phyloP scores from a whole-genome alignment of 2,113 vertebrate species.

The Eupsittula cactorum region DNA sequence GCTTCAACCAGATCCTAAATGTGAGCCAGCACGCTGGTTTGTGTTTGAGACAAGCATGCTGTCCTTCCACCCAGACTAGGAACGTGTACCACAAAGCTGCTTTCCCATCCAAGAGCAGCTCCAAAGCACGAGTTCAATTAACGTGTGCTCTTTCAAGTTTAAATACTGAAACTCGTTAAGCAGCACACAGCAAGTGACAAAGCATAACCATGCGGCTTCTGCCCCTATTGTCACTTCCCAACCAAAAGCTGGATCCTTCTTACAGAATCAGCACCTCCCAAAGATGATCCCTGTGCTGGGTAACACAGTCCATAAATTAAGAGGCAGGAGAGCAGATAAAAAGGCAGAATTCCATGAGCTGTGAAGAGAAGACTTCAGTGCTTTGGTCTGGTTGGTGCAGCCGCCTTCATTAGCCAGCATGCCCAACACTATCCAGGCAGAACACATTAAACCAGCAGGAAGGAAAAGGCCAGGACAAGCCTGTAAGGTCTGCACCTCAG shows the following conservation, averaged over 20 bases:
- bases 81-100: not conserved
- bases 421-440: not conserved
- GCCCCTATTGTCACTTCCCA: not conserved
- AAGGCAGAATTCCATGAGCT: not conserved
- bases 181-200: not conserved
- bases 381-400: not conserved
- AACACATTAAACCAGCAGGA: fast-evolving
- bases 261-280: not conserved
- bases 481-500: not conserved
- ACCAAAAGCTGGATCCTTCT: not conserved
- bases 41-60: no score
- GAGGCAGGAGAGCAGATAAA: not conserved
- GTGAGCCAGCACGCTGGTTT: fast-evolving
- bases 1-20: not conserved
- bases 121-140: not conserved
- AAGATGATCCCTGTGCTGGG: not conserved
- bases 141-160: not conserved
- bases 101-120: not conserved
- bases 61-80: not conserved
- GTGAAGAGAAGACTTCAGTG: not conserved
- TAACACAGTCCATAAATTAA: fast-evolving
- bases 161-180: not conserved
- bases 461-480: not conserved
- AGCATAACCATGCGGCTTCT: not conserved
- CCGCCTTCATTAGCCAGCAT: not conserved